Evolutionary conservation across 2,797 vertebrate species (phyloP).

Genomic region (Lacerta agilis): DNA sequence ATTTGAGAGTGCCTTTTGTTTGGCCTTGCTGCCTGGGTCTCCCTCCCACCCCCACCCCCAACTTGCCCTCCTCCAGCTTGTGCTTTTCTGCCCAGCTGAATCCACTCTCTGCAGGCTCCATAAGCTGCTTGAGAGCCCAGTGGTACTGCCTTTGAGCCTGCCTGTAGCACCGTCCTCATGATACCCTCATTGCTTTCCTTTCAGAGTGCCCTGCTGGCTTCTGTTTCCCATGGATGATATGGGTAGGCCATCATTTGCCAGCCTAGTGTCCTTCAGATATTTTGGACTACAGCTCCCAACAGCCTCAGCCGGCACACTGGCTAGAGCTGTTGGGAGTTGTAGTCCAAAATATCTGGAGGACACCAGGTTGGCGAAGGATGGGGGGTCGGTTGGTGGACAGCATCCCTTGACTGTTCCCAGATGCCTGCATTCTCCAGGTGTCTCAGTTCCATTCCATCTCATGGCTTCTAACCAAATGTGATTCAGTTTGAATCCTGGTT

Average conservation of each 20-base stretch:
- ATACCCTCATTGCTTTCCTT: not conserved
- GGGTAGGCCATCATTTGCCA: too few species aligned
- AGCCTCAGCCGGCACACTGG: too few species aligned
- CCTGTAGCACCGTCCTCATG: not conserved
- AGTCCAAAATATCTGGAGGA: too few species aligned
- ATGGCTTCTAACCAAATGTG: not conserved
- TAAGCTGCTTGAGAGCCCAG: not conserved
- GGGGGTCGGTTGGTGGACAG: not conserved
- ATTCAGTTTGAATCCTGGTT: not conserved
- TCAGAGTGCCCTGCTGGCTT: not conserved
- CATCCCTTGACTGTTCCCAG: not conserved
- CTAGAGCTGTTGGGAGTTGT: too few species aligned
- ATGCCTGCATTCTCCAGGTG: not conserved
- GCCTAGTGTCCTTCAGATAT: too few species aligned
- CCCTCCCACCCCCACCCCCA: too few species aligned
- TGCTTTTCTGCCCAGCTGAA: not conserved
- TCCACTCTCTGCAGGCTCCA: not conserved
- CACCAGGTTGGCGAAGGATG: too few species aligned
- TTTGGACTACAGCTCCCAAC: too few species aligned
- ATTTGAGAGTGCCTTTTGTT: conserved; percentile 12
- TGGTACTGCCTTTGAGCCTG: not conserved
- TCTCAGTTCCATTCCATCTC: not conserved
- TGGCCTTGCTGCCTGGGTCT: conserved; percentile 3
- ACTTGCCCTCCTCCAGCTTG: not conserved
- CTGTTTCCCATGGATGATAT: not conserved